Conservation (phyloP, 1,140 invertebrate species). For the Myzus persicae region DNA sequence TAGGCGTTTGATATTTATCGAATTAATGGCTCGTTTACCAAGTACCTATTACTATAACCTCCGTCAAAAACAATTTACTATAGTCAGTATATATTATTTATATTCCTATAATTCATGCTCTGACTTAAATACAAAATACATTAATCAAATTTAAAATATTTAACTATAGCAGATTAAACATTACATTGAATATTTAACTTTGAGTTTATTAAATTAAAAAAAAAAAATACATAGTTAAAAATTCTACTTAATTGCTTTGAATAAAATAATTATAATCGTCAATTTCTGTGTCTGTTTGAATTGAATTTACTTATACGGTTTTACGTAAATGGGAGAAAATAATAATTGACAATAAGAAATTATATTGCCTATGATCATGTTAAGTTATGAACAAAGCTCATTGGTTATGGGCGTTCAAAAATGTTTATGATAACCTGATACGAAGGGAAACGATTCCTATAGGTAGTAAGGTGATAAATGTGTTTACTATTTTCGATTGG, state of each 20-base stretch:
- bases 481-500: not conserved
- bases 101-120: not conserved
- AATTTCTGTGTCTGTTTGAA: too few species aligned
- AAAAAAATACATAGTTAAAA: too few species aligned
- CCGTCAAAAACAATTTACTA: not conserved
- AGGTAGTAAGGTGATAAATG: conserved; percentile 21
- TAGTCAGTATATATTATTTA: not conserved
- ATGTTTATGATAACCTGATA: not conserved
- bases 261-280: not conserved
- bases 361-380: not conserved
- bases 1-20: too few species aligned
- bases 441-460: not conserved
- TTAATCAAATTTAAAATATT: not conserved
- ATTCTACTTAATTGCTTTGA: not conserved
- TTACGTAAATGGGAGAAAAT: not conserved
- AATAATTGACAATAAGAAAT: not conserved
- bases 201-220: not conserved
- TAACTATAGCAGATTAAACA: not conserved
- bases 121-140: not conserved
- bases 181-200: not conserved
- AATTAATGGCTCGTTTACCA: too few species aligned
- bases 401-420: not conserved
- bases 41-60: not conserved
- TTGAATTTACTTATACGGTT: not conserved
- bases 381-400: not conserved